These are phyloP conservation scores for Epinephelus coioides DNA, from an alignment of 2,797 vertebrate species.

Conservation along the genomic window DNA sequence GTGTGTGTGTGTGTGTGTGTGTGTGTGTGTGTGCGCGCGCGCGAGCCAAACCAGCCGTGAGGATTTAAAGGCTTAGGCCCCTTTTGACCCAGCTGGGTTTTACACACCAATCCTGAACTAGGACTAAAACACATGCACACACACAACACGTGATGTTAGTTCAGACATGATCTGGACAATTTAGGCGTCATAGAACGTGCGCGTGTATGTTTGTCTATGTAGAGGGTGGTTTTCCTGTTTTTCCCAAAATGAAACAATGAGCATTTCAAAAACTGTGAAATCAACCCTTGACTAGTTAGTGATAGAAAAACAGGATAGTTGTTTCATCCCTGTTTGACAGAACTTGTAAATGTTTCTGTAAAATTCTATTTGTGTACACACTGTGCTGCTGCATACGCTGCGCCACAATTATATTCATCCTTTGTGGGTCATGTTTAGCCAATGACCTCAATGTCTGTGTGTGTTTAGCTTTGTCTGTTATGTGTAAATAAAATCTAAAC, in stretches of 20 bases:
- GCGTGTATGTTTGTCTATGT: not conserved
- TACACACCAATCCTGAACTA: constrained; percentile 31
- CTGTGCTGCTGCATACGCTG: not conserved
- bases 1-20: constrained; percentile 21
- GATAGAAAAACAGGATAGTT: not conserved
- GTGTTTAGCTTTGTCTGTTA: constrained; percentile 9
- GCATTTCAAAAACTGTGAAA: not conserved
- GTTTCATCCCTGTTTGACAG: not conserved
- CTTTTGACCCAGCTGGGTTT: constrained; percentile 40
- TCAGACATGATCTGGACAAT: not conserved
- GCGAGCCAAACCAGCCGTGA: constrained; percentile 32
- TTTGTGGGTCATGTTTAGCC: not conserved
- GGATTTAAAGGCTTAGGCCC: constrained; percentile 49
- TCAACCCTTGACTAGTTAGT: not conserved
- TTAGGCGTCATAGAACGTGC: not conserved
- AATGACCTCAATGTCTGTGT: not conserved
- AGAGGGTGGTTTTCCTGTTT: not conserved
- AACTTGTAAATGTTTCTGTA: not conserved
- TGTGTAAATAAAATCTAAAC: constrained; percentile 31
- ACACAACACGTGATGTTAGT: constrained; percentile 24
- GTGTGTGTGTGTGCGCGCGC: constrained; percentile 16
- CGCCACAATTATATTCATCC: not conserved
- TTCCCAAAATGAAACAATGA: not conserved
- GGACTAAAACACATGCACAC: constrained; percentile 2
- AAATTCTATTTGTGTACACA: not conserved